Evolutionary conservation across 1,140 invertebrate species (phyloP).

Genomic region (Teleogryllus occipitalis): DNA sequence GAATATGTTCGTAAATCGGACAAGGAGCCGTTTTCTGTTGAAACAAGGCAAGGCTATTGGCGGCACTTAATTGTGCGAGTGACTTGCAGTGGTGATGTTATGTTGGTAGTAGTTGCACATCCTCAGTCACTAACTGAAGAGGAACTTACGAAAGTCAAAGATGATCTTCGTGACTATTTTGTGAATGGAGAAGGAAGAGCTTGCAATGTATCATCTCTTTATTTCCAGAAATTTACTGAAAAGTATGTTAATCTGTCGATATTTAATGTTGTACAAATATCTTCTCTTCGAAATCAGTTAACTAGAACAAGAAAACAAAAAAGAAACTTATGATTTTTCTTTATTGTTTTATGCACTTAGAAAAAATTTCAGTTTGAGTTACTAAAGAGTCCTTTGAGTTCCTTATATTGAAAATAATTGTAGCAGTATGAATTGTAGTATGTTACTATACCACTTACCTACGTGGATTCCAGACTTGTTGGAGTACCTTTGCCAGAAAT

Average conservation of each 20-base stretch:
- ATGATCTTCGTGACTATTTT: constrained; percentile 33
- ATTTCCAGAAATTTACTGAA: constrained; percentile 35
- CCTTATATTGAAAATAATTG: no score
- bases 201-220: constrained; percentile 45
- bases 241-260: constrained; percentile 24
- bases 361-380: no score
- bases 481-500: constrained; percentile 29
- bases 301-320: no score
- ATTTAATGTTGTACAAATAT: no score
- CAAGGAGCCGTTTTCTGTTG: constrained; percentile 41
- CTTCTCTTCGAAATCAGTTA: no score
- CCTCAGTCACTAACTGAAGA: constrained; percentile 32
- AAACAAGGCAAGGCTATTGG: constrained; percentile 50
- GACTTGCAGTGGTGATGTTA: constrained; percentile 39
- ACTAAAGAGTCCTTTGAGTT: no score
- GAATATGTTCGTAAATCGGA: constrained; percentile 26
- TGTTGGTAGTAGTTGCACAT: constrained; percentile 47
- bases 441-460: no score
- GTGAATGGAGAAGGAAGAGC: constrained; percentile 25
- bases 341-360: not conserved
- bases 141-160: constrained; percentile 36
- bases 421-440: no score
- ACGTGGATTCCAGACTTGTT: constrained; percentile 23
- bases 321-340: not conserved
- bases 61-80: constrained; percentile 50